Conservation (phyloP, 2,113 vertebrate species). For the Rutilus rutilus region DNA sequence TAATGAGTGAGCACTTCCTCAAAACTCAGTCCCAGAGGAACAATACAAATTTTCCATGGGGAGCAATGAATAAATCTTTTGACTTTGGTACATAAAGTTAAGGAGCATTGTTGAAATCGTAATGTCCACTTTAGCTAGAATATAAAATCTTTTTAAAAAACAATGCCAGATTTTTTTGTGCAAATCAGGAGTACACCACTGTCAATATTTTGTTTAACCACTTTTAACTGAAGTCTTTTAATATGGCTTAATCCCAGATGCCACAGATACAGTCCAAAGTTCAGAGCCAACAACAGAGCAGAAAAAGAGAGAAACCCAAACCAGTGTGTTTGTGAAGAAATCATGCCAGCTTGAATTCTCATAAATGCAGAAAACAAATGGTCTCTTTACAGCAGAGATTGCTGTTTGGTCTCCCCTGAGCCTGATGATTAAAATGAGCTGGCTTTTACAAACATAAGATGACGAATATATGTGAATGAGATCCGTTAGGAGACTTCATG, state of each 20-base stretch:
- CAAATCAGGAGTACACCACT: neutral
- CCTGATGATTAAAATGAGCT: conserved; percentile 19
- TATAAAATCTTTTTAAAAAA: neutral
- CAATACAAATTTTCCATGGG: neutral
- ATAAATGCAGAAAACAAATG: conserved; percentile 47
- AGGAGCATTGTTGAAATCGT: neutral
- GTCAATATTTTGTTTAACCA: conserved; percentile 6
- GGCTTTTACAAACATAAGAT: conserved; percentile 6
- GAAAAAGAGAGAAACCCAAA: conserved; percentile 25
- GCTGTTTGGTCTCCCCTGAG: conserved; percentile 2
- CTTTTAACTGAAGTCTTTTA: conserved; percentile 8
- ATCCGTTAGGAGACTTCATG: neutral
- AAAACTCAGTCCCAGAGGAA: neutral
- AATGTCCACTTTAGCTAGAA: neutral
- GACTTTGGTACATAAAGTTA: neutral
- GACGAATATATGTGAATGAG: conserved; percentile 18
- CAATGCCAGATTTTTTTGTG: neutral
- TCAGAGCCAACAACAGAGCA: conserved; percentile 37
- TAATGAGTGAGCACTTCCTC: neutral
- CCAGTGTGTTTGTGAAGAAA: conserved; percentile 31
- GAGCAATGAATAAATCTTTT: neutral
- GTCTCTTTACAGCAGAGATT: conserved; percentile 20
- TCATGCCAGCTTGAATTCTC: conserved; percentile 46
- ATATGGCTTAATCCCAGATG: conserved; percentile 35
- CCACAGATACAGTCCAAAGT: conserved; percentile 16